Evolutionary conservation across 2,888 invertebrate species (phyloP).

Genomic region (Carcina quercana): DNA sequence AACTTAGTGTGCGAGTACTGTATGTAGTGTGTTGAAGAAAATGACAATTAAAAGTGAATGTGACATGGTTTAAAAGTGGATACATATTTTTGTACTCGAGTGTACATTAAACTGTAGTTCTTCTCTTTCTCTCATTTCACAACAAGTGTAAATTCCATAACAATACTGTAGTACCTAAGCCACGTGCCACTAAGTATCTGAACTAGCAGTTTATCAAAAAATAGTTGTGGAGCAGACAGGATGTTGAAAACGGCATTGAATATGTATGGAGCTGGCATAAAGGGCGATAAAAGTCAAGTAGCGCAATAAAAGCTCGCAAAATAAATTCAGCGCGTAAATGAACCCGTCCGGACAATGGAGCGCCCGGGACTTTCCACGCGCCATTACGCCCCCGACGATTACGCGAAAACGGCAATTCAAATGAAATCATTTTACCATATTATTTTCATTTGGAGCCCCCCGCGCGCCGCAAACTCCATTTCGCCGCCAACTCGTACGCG

Average conservation of each 20-base stretch:
- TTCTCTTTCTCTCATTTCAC: no score
- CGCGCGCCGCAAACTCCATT: conserved; percentile 56
- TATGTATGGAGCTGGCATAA: conserved; percentile 47
- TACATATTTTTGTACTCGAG: no score
- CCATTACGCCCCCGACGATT: conserved; percentile 57
- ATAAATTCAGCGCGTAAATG: conserved; percentile 58
- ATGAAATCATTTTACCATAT: conserved; percentile 70
- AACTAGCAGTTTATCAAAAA: conserved; percentile 31
- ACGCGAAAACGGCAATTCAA: conserved; percentile 55
- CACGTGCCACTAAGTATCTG: no score
- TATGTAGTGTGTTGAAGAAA: no score
- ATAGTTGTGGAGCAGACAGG: conserved; percentile 36
- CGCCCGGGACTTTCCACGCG: conserved; percentile 45
- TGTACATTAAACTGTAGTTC: no score
- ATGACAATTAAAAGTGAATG: no score
- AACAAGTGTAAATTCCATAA: no score
- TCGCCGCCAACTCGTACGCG: conserved; percentile 51
- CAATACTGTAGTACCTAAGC: no score
- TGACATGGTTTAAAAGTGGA: no score
- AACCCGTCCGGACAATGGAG: conserved; percentile 52
- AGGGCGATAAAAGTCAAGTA: conserved; percentile 50
- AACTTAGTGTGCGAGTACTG: no score
- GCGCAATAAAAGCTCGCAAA: conserved; percentile 40
- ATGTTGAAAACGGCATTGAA: conserved; percentile 42
- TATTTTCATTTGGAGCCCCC: conserved; percentile 53